These are phyloP conservation scores for Athalia rosae DNA, from an alignment of 2,888 invertebrate genomes.

Conservation along the genomic window DNA sequence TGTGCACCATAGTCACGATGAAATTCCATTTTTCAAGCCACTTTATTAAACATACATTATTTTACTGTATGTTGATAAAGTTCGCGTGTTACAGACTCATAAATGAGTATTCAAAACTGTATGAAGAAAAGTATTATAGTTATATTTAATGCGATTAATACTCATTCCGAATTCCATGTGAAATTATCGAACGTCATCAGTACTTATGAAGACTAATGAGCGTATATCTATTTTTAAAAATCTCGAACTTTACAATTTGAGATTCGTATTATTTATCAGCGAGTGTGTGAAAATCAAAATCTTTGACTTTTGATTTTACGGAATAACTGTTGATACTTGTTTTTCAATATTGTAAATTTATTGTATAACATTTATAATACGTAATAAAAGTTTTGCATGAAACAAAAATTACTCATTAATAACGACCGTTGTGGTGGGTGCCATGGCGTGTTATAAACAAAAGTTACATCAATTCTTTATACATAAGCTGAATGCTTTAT, in stretches of 20 bases:
- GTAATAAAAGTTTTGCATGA: constrained; percentile 25
- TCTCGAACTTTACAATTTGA: constrained; percentile 24
- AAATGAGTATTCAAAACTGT: constrained; percentile 3
- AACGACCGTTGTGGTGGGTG: not conserved
- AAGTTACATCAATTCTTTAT: constrained; percentile 6
- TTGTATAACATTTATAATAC: constrained; percentile 11
- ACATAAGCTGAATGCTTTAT: constrained; percentile 26
- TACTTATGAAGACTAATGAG: constrained; percentile 15
- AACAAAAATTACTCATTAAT: not conserved
- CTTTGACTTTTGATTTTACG: constrained; percentile 50
- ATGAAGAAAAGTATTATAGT: not conserved
- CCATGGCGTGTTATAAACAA: not conserved
- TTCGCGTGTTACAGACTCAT: no score
- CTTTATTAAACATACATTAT: not conserved
- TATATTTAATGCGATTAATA: constrained; percentile 13
- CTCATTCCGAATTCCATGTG: constrained; percentile 32
- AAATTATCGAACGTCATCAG: constrained; percentile 25
- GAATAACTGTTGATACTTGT: constrained; percentile 19
- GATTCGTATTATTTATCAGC: constrained; percentile 11
- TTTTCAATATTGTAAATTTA: constrained; percentile 6
- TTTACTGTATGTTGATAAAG: no score
- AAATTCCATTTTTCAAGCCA: not conserved
- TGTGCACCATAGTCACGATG: not conserved
- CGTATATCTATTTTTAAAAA: constrained; percentile 14
- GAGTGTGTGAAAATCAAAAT: constrained; percentile 46